Evolutionary conservation across 2,797 vertebrate genomes (phyloP).

Genomic region (Scleropages formosus): DNA sequence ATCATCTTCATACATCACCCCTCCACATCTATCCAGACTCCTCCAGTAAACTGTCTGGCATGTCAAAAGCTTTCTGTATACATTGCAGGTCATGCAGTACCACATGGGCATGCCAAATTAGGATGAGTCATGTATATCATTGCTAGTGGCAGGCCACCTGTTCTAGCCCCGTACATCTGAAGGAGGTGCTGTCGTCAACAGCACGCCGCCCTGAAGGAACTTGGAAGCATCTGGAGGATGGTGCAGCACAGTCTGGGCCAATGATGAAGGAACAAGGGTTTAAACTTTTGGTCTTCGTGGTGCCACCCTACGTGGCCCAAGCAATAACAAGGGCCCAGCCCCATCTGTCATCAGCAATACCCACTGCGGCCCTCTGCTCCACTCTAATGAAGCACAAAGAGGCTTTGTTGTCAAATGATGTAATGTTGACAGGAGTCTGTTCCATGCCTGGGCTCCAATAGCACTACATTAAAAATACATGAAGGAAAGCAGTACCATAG

Average conservation of each 20-base stretch:
- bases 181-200: neutral
- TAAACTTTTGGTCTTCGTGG: constrained; percentile 4
- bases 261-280: neutral
- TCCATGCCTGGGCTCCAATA: neutral
- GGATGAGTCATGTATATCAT: neutral
- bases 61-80: neutral
- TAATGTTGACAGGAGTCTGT: neutral
- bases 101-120: neutral
- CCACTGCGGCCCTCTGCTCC: neutral
- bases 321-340: neutral
- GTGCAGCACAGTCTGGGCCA: neutral
- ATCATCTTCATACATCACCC: too few relatives aligned
- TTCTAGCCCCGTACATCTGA: neutral
- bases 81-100: neutral
- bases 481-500: neutral
- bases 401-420: constrained; percentile 5
- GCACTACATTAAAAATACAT: neutral
- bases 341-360: neutral
- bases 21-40: too few relatives aligned
- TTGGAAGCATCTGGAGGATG: neutral
- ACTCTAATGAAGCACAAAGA: too few relatives aligned
- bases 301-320: too few relatives aligned
- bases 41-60: neutral
- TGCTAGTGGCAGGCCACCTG: neutral
- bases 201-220: neutral